Base-by-base conservation (phyloP, 2,888 invertebrate genomes). In the Micropterix aruncella region DNA sequence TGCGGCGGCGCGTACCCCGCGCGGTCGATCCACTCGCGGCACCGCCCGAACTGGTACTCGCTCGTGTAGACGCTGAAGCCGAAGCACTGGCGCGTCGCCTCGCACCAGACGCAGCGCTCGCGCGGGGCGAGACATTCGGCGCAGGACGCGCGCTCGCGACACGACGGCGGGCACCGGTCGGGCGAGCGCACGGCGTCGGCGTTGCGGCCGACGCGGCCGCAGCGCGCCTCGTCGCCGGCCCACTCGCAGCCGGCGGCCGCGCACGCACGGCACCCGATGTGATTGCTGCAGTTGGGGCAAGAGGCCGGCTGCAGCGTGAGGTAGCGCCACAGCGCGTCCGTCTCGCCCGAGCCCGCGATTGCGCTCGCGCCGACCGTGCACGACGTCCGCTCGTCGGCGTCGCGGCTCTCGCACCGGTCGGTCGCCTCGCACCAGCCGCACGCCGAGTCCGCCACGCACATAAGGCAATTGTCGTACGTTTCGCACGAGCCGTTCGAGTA, bases 21-120 rank as follows among this genome's bases (percentile, higher is more conserved):
- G 55, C 86, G 85, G 62, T 94, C 94, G 47, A 92, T 76, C 94
- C 94, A 94, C 60, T 91, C 90, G 37, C 89, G 77, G 56, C 94
- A 95, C 57, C 89, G 74, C 0, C 94, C 95, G 63, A 91, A 93
- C 58, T 92, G 89, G 63, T 90, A 93, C 57, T 91, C 88, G 52
- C 91, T 90, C 4, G 92, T 92, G 63, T 94, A 94, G 1, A 93
- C 89, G n/a, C 91, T 87, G 63, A 95, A 94, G 51, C 91, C 87
- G 60, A 95, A 92, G 62, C 95, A 95, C 57, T 90, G 88, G 48
- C 83, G 77, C 0, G 88, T 88, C 17, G 91, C 88, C 59, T 92
- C 90, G 61, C 95, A 95, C 95, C 95, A 95, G 1, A 93, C 93
- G 62, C 95, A 95, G 47, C 91, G 78, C 17, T 89, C 89, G 41